A percentile compares a stretch with the other conserved stretches of the same genome.
phyloP scores from a whole-genome alignment of 1,140 invertebrate species.

The Battus philenor region DNA sequence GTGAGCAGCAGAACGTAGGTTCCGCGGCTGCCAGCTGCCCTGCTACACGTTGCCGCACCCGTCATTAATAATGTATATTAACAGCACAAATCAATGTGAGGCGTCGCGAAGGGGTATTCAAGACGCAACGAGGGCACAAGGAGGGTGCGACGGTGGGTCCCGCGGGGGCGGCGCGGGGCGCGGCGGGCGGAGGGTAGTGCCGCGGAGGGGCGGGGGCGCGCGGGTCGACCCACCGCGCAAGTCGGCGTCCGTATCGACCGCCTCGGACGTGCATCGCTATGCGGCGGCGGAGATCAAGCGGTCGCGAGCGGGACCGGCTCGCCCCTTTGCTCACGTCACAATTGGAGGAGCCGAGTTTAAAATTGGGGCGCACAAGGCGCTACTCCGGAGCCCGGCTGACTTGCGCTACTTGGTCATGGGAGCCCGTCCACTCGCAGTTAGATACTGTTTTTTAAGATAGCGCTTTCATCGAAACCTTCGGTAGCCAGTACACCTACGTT shows the following conservation, averaged over 20 bases:
- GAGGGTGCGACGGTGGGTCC: constrained; percentile 36
- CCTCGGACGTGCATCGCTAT: constrained; percentile 69
- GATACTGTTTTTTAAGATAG: not conserved
- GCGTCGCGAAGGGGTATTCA: constrained; percentile 42
- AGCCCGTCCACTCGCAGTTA: not conserved
- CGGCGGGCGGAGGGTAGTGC: constrained; percentile 43
- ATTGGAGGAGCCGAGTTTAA: not conserved
- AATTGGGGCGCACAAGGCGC: too few species aligned
- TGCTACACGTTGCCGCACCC: too few species aligned
- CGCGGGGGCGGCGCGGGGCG: constrained; percentile 32
- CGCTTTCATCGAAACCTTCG: not conserved
- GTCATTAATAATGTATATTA: too few species aligned
- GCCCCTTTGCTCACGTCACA: not conserved
- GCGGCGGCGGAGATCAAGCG: constrained; percentile 58
- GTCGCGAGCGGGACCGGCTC: constrained; percentile 38
- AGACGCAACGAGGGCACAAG: constrained; percentile 45
- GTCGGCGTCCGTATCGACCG: constrained; percentile 68
- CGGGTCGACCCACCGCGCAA: constrained; percentile 58
- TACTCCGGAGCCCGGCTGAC: too few species aligned
- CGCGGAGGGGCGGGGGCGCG: constrained; percentile 33
- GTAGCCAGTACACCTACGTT: not conserved
- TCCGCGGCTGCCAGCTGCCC: too few species aligned
- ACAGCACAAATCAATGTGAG: constrained; percentile 66
- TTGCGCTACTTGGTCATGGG: too few species aligned
- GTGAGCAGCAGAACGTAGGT: too few species aligned